Evolutionary conservation across 2,113 vertebrate species (phyloP).

Genomic region (Zeus faber): DNA sequence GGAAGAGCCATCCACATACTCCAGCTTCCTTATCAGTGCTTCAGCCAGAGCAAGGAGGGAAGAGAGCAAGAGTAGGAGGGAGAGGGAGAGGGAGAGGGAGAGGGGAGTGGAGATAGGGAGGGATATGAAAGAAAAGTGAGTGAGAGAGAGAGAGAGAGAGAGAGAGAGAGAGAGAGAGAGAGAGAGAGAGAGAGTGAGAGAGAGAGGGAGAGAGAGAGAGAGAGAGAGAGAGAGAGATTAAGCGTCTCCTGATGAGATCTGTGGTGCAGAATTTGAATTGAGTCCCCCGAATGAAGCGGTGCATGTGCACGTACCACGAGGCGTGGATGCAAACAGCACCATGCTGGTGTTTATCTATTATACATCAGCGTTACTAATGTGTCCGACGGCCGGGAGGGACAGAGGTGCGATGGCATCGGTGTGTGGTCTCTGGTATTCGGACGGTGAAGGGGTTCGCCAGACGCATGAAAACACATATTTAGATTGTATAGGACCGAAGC

Average conservation of each 20-base stretch:
- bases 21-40: conserved; percentile 81
- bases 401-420: no score
- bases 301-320: conserved; percentile 40
- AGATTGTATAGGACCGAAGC: no score
- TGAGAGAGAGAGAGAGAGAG: conserved; percentile 52
- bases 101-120: conserved; percentile 43
- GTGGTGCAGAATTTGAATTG: conserved; percentile 74
- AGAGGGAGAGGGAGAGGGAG: conserved; percentile 35
- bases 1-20: conserved; percentile 88
- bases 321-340: conserved; percentile 39
- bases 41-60: conserved; percentile 39
- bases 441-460: no score
- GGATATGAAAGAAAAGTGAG: conserved; percentile 52
- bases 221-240: conserved; percentile 51
- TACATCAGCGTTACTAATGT: conserved; percentile 41
- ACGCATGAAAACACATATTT: no score
- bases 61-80: conserved; percentile 16
- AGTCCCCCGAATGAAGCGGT: conserved; percentile 54
- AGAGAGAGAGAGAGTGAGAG: conserved; percentile 23
- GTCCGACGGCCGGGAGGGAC: conserved; percentile 22
- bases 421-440: background rate
- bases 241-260: conserved; percentile 77
- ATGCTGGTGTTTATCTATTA: conserved; percentile 50
- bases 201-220: conserved; percentile 12
- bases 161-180: conserved; percentile 2